phyloP scores from a whole-genome alignment of 2,113 vertebrate species.

The Collichthys lucidus region DNA sequence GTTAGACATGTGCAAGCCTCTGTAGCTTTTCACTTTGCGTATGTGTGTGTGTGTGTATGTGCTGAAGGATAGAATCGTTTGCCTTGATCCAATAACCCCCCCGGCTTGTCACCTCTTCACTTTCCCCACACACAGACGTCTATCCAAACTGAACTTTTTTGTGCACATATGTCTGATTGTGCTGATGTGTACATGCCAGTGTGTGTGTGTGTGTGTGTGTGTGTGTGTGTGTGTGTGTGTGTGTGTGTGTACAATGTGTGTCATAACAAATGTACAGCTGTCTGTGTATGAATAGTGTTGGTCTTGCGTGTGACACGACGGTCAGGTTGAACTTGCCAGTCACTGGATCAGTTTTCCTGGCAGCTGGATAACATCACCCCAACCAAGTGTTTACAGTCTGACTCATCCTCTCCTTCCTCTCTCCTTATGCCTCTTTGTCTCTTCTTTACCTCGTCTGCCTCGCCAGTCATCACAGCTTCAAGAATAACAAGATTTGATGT shows the following conservation, averaged over 20 bases:
- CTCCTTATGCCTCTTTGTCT: constrained; percentile 18
- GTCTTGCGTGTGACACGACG: constrained; percentile 2
- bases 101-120: constrained; percentile 54
- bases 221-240: no score
- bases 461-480: constrained; percentile 4
- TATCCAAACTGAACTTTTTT: constrained; percentile 11
- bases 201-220: not conserved
- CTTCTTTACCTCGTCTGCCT: constrained; percentile 29
- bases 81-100: constrained; percentile 44
- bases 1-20: constrained; percentile 70
- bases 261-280: constrained; percentile 20
- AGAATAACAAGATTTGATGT: not conserved
- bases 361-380: constrained; percentile 70
- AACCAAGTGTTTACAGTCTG: constrained; percentile 73
- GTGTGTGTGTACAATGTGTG: not conserved
- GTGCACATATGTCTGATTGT: constrained; percentile 17
- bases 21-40: constrained; percentile 50
- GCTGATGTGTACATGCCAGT: not conserved
- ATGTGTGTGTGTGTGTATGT: constrained; percentile 13
- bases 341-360: constrained; percentile 68
- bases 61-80: constrained; percentile 42
- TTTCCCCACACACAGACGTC: constrained; percentile 11
- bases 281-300: not conserved
- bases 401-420: constrained; percentile 51
- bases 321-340: constrained; percentile 36